Percentiles rank a stretch among this genome's conserved stretches.
Conservation (phyloP, 1,140 invertebrate species). For the Caerostris darwini region DNA sequence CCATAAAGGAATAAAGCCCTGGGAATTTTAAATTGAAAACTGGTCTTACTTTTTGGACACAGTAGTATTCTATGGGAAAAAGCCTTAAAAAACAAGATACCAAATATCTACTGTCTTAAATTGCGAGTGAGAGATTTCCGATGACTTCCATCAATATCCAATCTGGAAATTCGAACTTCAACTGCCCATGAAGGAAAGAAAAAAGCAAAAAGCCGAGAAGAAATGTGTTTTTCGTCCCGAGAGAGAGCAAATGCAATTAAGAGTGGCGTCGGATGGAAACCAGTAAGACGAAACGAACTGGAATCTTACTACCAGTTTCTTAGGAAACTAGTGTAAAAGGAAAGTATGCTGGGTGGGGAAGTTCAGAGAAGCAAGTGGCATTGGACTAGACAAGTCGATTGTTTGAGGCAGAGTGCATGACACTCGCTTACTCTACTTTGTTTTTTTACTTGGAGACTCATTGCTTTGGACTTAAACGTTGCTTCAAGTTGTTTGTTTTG, state of each 20-base stretch:
- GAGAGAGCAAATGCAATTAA: neutral
- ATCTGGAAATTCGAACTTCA: neutral
- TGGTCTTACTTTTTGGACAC: too few relatives aligned
- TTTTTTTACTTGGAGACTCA: neutral
- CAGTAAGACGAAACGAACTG: slow-evolving; percentile 63
- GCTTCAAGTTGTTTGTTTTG: neutral
- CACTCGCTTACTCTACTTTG: slow-evolving; percentile 8
- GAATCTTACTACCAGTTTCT: slow-evolving; percentile 57
- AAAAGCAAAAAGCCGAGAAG: neutral
- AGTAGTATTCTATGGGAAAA: too few relatives aligned
- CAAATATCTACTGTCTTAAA: too few relatives aligned
- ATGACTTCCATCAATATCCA: neutral
- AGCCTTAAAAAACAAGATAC: too few relatives aligned
- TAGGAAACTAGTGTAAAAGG: slow-evolving; percentile 48
- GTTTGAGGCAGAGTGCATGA: slow-evolving; percentile 29
- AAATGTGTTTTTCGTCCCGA: neutral
- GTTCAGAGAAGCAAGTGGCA: slow-evolving; percentile 45
- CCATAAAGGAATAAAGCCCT: too few relatives aligned
- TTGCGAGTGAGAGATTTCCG: too few relatives aligned
- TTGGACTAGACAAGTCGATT: slow-evolving; percentile 55
- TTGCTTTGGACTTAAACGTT: neutral
- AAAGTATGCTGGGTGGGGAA: slow-evolving; percentile 47
- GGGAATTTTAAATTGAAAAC: too few relatives aligned
- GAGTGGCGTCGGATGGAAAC: slow-evolving; percentile 34
- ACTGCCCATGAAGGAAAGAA: neutral